Conservation (phyloP, 2,113 vertebrate species). For the Epinephelus cyanopodus region DNA sequence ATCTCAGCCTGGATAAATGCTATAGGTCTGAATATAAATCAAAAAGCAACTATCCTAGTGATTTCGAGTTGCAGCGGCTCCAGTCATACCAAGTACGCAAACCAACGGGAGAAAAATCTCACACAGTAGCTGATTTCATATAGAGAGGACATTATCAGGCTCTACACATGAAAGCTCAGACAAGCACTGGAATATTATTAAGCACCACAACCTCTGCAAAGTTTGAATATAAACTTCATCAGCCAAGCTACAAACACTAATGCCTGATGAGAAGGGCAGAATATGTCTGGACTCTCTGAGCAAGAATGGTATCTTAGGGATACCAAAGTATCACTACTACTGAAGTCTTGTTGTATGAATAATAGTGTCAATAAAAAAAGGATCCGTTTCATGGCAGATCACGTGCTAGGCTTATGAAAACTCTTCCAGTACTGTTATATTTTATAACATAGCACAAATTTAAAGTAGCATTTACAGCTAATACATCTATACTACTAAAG, state of each 20-base stretch:
- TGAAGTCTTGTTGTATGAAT: not conserved
- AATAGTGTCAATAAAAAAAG: not conserved
- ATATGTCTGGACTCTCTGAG: not conserved
- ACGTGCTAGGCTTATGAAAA: not conserved
- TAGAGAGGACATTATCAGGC: slow-evolving; percentile 14
- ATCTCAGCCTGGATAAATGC: slow-evolving; percentile 25
- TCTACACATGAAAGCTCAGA: slow-evolving; percentile 10
- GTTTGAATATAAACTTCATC: slow-evolving; percentile 17
- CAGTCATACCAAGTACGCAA: slow-evolving; percentile 13
- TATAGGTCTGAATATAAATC: slow-evolving; percentile 39
- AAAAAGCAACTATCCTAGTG: slow-evolving; percentile 53
- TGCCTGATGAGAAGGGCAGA: not conserved
- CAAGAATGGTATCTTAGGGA: not conserved
- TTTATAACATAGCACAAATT: no score
- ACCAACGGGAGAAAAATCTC: slow-evolving; percentile 26
- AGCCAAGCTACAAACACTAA: not conserved
- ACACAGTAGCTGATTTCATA: slow-evolving; percentile 15
- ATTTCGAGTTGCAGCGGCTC: slow-evolving; percentile 28
- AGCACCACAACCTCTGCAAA: slow-evolving; percentile 27
- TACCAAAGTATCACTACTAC: not conserved
- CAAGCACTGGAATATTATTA: slow-evolving; percentile 36
- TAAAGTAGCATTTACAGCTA: not conserved
- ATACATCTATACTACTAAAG: not conserved
- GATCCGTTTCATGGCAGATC: not conserved
- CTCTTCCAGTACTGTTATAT: not conserved